These are phyloP conservation scores for Tipula unca DNA, from an alignment of 2,888 invertebrate genomes.

Conservation along the genomic window DNA sequence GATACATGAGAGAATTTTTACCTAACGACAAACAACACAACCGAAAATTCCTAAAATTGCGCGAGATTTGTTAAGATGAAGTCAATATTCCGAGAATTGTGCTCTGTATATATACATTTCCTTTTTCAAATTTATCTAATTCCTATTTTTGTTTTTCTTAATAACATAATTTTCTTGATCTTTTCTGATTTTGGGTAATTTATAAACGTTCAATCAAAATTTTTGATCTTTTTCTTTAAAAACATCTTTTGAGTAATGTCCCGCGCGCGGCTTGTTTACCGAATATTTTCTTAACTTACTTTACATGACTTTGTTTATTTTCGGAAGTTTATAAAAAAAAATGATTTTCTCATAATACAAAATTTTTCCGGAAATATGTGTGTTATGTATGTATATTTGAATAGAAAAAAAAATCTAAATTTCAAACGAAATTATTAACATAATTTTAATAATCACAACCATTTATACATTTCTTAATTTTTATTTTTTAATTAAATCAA, in stretches of 20 bases:
- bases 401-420: background rate
- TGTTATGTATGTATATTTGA: background rate
- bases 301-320: conserved; percentile 8
- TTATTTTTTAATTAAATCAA: background rate
- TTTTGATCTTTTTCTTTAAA: background rate
- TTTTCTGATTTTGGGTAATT: background rate
- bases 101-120: background rate
- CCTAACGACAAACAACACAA: background rate
- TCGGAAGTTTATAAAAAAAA: background rate
- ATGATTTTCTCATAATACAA: background rate
- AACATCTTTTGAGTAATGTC: background rate
- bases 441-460: background rate
- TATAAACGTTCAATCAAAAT: conserved; percentile 8
- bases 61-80: background rate
- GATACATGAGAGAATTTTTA: background rate
- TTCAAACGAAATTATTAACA: conserved; percentile 8
- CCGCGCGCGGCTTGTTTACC: background rate
- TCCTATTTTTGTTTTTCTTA: background rate
- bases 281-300: background rate
- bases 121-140: background rate
- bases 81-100: background rate
- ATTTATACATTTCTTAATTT: background rate
- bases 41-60: background rate
- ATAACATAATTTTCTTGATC: background rate
- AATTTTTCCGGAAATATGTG: background rate